Conservation (phyloP, 92 coral and sea anemone genomes). For the Epizoanthus ramosus region DNA sequence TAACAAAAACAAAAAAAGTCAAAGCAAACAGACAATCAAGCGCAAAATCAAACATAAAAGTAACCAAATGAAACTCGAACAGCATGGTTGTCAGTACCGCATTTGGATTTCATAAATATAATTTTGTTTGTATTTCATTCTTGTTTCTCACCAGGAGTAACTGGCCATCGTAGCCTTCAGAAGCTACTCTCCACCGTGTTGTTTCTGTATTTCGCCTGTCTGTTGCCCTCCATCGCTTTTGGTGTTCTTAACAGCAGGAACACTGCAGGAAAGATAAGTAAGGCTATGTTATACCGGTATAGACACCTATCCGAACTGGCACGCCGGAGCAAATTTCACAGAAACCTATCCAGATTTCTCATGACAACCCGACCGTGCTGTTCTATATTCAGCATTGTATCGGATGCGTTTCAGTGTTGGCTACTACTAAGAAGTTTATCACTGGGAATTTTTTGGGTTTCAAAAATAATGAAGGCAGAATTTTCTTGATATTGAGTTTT, state of each 20-base stretch:
- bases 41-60: too few species aligned
- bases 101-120: not conserved
- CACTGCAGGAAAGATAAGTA: constrained; percentile 75
- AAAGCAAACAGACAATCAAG: too few species aligned
- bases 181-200: constrained; percentile 67
- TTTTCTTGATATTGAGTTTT: too few species aligned
- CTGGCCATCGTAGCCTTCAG: constrained; percentile 66
- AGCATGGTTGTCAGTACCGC: too few species aligned
- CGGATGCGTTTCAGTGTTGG: too few species aligned
- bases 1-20: too few species aligned
- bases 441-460: too few species aligned
- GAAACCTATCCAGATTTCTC: not conserved
- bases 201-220: constrained; percentile 79
- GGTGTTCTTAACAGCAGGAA: constrained; percentile 82
- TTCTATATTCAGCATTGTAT: too few species aligned
- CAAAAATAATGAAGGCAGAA: too few species aligned
- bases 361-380: too few species aligned
- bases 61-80: too few species aligned
- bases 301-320: not conserved
- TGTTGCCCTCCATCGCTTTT: constrained; percentile 83
- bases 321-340: not conserved
- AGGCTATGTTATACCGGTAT: not conserved
- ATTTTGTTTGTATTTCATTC: not conserved
- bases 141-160: constrained; percentile 46
- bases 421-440: too few species aligned